Percentiles rank a stretch among this genome's conserved stretches.
Conservation (phyloP, 2,113 vertebrate species). For the Ochotona princeps region DNA sequence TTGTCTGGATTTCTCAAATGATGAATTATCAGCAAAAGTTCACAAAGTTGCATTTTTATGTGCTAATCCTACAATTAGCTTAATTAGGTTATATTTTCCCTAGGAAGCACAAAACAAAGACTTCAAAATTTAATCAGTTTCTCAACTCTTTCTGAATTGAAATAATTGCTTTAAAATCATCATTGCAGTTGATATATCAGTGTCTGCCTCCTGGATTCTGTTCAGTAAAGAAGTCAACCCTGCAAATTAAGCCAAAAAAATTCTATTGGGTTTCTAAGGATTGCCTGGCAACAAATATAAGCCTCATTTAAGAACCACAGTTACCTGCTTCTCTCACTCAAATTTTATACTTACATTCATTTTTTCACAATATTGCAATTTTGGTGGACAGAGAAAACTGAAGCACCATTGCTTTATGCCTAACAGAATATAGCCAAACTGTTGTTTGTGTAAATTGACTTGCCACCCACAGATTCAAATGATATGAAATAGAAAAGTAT, state of each 20-base stretch:
- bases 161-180: constrained; percentile 15
- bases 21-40: constrained; percentile 35
- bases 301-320: constrained; percentile 30
- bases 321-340: constrained; percentile 8
- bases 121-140: neutral
- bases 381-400: constrained; percentile 8
- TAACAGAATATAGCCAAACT: constrained; percentile 13
- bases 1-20: constrained; percentile 1
- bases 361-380: constrained; percentile 37
- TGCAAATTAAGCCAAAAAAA: constrained; percentile 55
- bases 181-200: neutral
- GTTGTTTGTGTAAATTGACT: constrained; percentile 43
- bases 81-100: constrained; percentile 5
- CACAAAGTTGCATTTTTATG: neutral
- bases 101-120: neutral
- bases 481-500: constrained; percentile 60
- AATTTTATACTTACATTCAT: constrained; percentile 45
- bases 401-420: constrained; percentile 27
- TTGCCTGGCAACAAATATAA: constrained; percentile 38
- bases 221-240: neutral
- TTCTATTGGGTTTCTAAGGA: neutral
- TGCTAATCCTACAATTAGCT: neutral
- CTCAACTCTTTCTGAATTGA: constrained; percentile 5
- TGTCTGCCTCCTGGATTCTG: constrained; percentile 26
- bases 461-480: constrained; percentile 35